Base-by-base conservation (phyloP, 1,140 invertebrate genomes). In the Asobara japonica region DNA sequence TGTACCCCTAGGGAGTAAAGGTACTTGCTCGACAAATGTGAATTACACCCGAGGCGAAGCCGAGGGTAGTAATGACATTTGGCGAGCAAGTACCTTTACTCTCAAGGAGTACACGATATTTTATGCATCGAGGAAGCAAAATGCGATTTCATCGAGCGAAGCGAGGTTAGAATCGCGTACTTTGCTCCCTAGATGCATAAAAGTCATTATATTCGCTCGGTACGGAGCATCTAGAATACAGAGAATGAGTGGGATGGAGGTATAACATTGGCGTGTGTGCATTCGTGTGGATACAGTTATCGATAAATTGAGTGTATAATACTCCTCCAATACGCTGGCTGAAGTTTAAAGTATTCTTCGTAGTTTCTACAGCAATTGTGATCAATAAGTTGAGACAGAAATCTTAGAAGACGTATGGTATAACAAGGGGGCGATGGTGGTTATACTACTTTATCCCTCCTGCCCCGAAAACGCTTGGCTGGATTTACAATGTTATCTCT, bases 281-380 rank as follows among this genome's bases (percentile, higher is more conserved):
- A 45, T 16, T 45, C 41, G 41, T 45, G 41, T 45, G 41, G 41
- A 45, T 45, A 45, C 41, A 16, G n/a, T 45, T 45, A 45, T 45
- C 41, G 41, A 45, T 45, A 45, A 45, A 45, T 45, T 45, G 41
- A 45, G 41, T 45, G 41, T 16, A 45, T 45, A 45, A 45, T 45
- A 45, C 13, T 45, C 18, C 13, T 45, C n/a, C n/a, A 16, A 45
- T 45, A 45, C 41, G 41, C 1, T 45, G 36, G n/a, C n/a, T 38
- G n/a, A 16, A 45, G 41, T 45, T 45, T 45, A 3, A 16, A 45
- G 41, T 45, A 45, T 45, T 45, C 13, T 18, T 2, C 18, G 1
- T 1, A 16, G 7, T 38, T 38, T 38, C n/a, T 38, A 7, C 36
- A 38, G 36, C 36, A 38, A 38, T 38, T 38, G 7, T 45, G 41